Conservation (phyloP, 30 jellyfish, hydroid and myxozoan genomes). For the Turritopsis rubra region DNA sequence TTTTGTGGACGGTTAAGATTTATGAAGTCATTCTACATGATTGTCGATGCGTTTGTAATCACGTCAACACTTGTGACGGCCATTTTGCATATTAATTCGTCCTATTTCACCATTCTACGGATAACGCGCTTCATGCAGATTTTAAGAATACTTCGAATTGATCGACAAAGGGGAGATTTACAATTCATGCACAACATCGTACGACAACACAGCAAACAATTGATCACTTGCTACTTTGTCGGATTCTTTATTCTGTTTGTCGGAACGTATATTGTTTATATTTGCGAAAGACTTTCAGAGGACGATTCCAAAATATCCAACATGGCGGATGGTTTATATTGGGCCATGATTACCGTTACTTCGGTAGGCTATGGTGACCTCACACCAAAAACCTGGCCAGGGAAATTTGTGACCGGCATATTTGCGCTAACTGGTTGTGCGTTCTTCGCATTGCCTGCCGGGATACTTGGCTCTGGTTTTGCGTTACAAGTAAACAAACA, state of each 20-base stretch:
- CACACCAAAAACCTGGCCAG: conserved; percentile 30
- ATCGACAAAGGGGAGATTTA: conserved; percentile 83
- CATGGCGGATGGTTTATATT: too few species aligned
- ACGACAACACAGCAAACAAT: conserved; percentile 61
- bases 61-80: conserved; percentile 13
- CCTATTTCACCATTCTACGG: conserved; percentile 10
- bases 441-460: conserved; percentile 29
- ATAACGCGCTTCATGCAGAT: conserved; percentile 39
- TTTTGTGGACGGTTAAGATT: conserved; percentile 36
- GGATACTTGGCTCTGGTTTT: conserved; percentile 31
- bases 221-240: conserved; percentile 73
- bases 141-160: conserved; percentile 67
- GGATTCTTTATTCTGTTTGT: conserved; percentile 61
- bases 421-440: conserved; percentile 30
- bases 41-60: conserved; percentile 42
- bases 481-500: conserved; percentile 18
- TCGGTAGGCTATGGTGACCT: conserved; percentile 24
- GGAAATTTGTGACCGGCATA: conserved; percentile 9
- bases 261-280: conserved; percentile 56
- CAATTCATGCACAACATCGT: conserved; percentile 48
- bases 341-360: conserved; percentile 71
- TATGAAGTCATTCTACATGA: conserved; percentile 49
- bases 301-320: conserved; percentile 63
- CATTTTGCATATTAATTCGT: conserved; percentile 4
- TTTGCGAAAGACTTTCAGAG: not conserved